Evolutionary conservation across 2,888 invertebrate species (phyloP).

Genomic region (Osmoderma eremita): DNA sequence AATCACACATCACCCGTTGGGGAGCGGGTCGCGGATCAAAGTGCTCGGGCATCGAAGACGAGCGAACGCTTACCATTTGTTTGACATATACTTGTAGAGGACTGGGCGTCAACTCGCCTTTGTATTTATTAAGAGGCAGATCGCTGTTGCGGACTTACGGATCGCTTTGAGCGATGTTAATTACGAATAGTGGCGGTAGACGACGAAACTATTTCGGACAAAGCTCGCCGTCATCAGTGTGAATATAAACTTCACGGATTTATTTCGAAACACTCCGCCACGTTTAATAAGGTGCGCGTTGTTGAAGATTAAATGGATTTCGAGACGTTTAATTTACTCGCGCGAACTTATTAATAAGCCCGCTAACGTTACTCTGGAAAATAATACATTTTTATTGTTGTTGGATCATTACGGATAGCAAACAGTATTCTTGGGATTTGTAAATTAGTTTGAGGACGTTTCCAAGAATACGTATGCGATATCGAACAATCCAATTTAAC

Average conservation of each 20-base stretch:
- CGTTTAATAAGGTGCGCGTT: not conserved
- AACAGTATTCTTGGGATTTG: no score
- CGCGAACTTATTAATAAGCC: no score
- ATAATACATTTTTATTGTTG: no score
- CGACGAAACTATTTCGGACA: conserved; percentile 26
- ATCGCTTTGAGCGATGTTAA: conserved; percentile 30
- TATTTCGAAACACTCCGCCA: not conserved
- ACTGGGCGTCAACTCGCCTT: conserved; percentile 41
- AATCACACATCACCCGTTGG: conserved; percentile 54
- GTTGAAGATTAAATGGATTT: conserved; percentile 3
- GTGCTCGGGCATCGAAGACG: conserved; percentile 58
- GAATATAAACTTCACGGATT: conserved; percentile 6
- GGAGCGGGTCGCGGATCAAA: conserved; percentile 58
- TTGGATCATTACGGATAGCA: no score
- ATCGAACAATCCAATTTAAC: no score
- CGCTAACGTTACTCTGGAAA: no score
- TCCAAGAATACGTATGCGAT: no score
- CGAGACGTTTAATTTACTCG: no score
- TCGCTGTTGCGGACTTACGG: conserved; percentile 21
- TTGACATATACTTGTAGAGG: conserved; percentile 37
- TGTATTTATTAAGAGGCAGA: conserved; percentile 45
- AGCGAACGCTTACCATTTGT: conserved; percentile 55
- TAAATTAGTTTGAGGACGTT: no score
- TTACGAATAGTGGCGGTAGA: conserved; percentile 17
- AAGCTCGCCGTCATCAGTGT: conserved; percentile 11